Conservation (phyloP, 2,797 vertebrate genomes). For the Varecia variegata region DNA sequence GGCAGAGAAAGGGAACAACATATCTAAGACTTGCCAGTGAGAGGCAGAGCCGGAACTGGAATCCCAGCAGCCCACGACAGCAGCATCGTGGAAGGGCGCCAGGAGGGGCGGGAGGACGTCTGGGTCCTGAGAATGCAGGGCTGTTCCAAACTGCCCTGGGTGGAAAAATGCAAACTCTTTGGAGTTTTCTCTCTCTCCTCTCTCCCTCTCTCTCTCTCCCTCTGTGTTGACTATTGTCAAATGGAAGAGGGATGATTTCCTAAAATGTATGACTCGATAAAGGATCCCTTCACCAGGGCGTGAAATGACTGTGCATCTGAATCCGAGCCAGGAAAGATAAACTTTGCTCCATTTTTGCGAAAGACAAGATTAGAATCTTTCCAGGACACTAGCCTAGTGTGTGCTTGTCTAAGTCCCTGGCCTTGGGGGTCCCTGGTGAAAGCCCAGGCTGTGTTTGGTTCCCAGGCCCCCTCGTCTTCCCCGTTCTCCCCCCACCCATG, state of each 20-base stretch:
- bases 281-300: background rate
- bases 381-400: background rate
- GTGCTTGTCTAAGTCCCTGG: background rate
- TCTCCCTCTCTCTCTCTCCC: too few species aligned
- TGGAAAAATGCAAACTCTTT: background rate
- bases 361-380: background rate
- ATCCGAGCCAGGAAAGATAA: background rate
- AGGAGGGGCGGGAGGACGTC: fast-evolving
- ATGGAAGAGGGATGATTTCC: background rate
- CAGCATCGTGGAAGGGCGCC: fast-evolving
- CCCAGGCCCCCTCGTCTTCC: fast-evolving
- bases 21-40: background rate
- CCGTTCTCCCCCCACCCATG: fast-evolving
- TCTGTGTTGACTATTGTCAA: background rate
- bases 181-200: background rate
- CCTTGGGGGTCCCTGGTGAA: background rate
- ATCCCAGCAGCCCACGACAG: background rate
- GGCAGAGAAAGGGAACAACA: background rate
- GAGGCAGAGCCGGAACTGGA: background rate
- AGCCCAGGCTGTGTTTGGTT: background rate
- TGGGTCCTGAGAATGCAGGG: background rate
- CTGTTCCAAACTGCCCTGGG: background rate
- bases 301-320: background rate
- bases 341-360: background rate
- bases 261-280: background rate